A percentile compares a stretch with the other conserved stretches of the same genome.
These are phyloP conservation scores for Frieseomelitta varia DNA, from an alignment of 1,140 invertebrate species.

Conservation along the genomic window DNA sequence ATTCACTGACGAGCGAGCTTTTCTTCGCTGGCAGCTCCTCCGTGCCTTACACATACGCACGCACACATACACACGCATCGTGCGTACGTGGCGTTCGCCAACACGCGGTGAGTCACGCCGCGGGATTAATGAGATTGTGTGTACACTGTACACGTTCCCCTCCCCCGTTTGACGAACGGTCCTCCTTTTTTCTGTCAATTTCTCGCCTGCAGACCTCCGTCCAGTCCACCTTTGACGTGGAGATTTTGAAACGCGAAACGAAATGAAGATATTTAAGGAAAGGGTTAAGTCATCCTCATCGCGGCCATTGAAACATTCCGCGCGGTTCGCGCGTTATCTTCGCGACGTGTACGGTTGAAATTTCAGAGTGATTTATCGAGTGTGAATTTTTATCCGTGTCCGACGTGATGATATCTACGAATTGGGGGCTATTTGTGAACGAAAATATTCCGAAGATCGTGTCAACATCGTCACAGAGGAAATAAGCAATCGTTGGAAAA, in stretches of 20 bases:
- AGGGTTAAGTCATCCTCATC: neutral
- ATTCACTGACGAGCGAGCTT: constrained; percentile 43
- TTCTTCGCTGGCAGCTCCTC: constrained; percentile 38
- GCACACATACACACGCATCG: neutral
- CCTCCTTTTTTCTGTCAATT: constrained; percentile 9
- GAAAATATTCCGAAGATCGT: no score
- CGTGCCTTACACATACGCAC: neutral
- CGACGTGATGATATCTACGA: no score
- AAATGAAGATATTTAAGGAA: constrained; percentile 1
- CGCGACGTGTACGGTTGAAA: no score
- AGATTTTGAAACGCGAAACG: neutral
- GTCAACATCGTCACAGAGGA: no score
- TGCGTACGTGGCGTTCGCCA: neutral
- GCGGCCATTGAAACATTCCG: neutral
- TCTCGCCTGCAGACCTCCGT: neutral
- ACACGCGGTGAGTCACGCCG: constrained; percentile 8
- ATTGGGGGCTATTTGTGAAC: no score
- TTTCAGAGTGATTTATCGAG: no score
- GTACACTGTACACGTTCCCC: neutral
- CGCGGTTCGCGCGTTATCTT: neutral
- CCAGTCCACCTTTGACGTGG: no score
- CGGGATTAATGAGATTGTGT: constrained; percentile 28
- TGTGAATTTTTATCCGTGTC: no score
- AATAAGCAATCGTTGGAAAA: no score
- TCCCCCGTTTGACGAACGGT: constrained; percentile 1